These are phyloP conservation scores for Iphiclides podalirius DNA, from an alignment of 2,888 invertebrate species.

Conservation along the genomic window DNA sequence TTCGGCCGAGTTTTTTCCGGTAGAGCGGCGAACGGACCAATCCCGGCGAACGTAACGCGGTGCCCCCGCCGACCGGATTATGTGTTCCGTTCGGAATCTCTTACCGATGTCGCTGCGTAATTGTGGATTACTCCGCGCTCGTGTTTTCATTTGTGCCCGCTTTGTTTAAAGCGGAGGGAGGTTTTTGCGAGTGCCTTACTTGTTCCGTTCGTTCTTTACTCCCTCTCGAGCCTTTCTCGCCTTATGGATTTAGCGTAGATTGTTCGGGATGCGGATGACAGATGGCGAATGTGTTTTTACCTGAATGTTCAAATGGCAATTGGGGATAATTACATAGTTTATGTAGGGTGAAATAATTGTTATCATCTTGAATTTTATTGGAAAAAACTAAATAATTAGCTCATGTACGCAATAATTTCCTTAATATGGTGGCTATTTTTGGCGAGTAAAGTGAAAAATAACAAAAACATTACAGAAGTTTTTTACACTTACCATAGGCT, in stretches of 20 bases:
- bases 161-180: constrained; percentile 20
- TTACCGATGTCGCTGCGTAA: constrained; percentile 72
- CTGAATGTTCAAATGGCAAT: too few relatives aligned
- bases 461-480: too few relatives aligned
- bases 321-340: too few relatives aligned
- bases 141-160: constrained; percentile 63
- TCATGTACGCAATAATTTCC: too few relatives aligned
- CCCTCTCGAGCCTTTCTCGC: background rate
- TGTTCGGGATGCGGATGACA: background rate
- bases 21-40: constrained; percentile 20
- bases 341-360: too few relatives aligned
- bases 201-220: constrained; percentile 6
- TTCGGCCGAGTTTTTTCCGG: constrained; percentile 16
- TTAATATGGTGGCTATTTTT: too few relatives aligned
- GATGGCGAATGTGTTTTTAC: background rate
- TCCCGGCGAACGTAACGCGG: constrained; percentile 16
- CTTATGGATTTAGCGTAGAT: constrained; percentile 10
- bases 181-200: constrained; percentile 22
- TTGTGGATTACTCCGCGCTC: constrained; percentile 68
- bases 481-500: too few relatives aligned
- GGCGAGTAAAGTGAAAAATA: too few relatives aligned
- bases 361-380: too few relatives aligned
- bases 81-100: constrained; percentile 70
- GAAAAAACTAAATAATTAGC: too few relatives aligned
- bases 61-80: constrained; percentile 50